Evolutionary conservation across 2,888 invertebrate species (phyloP).

Genomic region (Troilus luridus): DNA sequence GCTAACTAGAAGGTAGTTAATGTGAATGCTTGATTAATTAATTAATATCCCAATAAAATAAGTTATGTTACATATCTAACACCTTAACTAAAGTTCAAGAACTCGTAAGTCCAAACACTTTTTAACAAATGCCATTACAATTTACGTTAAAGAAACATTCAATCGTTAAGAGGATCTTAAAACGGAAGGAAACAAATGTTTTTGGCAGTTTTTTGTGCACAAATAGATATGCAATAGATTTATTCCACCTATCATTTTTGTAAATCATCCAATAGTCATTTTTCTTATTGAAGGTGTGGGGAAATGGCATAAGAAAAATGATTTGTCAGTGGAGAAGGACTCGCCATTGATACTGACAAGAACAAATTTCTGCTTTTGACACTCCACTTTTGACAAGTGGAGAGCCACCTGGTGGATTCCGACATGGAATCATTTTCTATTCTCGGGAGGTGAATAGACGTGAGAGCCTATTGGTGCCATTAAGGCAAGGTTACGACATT

Average conservation of each 20-base stretch:
- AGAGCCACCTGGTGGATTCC: neutral
- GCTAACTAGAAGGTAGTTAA: neutral
- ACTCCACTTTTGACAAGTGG: neutral
- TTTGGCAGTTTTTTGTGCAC: too few species aligned
- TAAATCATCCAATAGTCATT: neutral
- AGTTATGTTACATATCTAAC: too few species aligned
- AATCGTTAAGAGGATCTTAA: too few species aligned
- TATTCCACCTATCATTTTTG: neutral
- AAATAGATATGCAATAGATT: neutral
- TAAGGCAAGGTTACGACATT: neutral
- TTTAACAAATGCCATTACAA: too few species aligned
- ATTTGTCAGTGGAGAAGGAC: neutral
- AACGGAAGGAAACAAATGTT: too few species aligned
- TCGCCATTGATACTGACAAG: neutral
- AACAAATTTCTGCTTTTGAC: constrained; percentile 16
- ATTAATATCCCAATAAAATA: too few species aligned
- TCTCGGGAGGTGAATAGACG: neutral
- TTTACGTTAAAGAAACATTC: too few species aligned
- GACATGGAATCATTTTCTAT: constrained; percentile 7
- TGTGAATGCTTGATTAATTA: too few species aligned
- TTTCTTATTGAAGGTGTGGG: neutral
- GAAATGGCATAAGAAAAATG: neutral
- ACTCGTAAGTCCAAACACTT: too few species aligned
- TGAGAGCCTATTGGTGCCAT: neutral
- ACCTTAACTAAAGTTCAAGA: too few species aligned